Evolutionary conservation across 2,888 invertebrate genomes (phyloP).

Genomic region (Epicampocera succincta): DNA sequence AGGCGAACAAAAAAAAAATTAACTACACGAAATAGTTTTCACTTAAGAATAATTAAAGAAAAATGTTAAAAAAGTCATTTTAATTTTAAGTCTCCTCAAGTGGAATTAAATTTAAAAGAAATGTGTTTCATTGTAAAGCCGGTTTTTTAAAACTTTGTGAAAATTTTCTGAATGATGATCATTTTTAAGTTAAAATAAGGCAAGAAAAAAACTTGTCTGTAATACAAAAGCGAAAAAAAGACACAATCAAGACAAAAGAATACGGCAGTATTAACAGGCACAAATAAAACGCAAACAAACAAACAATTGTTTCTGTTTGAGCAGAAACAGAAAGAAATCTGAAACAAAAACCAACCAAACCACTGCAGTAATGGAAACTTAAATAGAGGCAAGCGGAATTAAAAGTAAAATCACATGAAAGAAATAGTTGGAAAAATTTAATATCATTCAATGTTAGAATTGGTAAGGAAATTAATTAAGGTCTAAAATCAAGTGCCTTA

Average conservation of each 20-base stretch:
- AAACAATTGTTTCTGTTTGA: slow-evolving; percentile 51
- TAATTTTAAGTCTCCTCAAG: neutral
- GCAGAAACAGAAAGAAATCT: slow-evolving; percentile 37
- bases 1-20: neutral
- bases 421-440: too few species aligned
- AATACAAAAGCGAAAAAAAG: slow-evolving; percentile 32
- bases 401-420: neutral
- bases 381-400: slow-evolving; percentile 21
- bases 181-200: slow-evolving; percentile 12
- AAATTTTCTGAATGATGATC: slow-evolving; percentile 27
- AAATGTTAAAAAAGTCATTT: neutral
- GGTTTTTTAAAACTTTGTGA: slow-evolving; percentile 45
- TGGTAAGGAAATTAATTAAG: too few species aligned
- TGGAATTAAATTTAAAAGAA: slow-evolving; percentile 4
- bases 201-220: slow-evolving; percentile 25
- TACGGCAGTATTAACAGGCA: slow-evolving; percentile 17
- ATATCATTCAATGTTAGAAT: too few species aligned
- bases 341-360: slow-evolving; percentile 57
- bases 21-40: neutral
- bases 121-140: slow-evolving; percentile 18
- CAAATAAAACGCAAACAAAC: slow-evolving; percentile 11
- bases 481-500: too few species aligned
- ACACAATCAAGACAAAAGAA: slow-evolving; percentile 25
- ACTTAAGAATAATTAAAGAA: neutral
- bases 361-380: slow-evolving; percentile 34